These are phyloP conservation scores for Hestina assimilis DNA, from an alignment of 1,140 invertebrate species.

Conservation along the genomic window DNA sequence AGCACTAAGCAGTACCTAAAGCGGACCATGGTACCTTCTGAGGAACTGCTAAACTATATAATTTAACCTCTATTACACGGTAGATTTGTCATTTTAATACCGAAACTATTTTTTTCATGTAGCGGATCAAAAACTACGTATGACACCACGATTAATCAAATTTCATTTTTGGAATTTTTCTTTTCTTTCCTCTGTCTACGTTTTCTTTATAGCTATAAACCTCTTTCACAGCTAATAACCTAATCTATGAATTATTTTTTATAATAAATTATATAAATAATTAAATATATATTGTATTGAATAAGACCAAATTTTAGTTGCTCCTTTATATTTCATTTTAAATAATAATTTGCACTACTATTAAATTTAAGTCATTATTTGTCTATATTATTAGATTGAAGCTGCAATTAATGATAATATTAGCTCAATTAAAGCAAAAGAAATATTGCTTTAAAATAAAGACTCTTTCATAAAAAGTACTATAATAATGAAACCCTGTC, in stretches of 20 bases:
- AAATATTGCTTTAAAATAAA: too few relatives aligned
- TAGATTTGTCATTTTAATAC: slow-evolving; percentile 68
- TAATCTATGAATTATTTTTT: not conserved
- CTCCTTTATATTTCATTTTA: too few relatives aligned
- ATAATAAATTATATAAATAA: too few relatives aligned
- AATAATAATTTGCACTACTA: too few relatives aligned
- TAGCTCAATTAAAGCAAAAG: too few relatives aligned
- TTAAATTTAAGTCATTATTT: too few relatives aligned
- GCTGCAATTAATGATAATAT: too few relatives aligned
- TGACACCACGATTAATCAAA: slow-evolving; percentile 46
- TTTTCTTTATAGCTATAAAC: slow-evolving; percentile 15
- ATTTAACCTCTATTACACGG: slow-evolving; percentile 36
- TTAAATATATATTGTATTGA: too few relatives aligned
- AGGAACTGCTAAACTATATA: slow-evolving; percentile 14
- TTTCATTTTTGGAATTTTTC: slow-evolving; percentile 61
- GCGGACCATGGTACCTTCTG: slow-evolving; percentile 48
- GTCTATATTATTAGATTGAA: too few relatives aligned
- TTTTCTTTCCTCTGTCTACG: slow-evolving; percentile 41
- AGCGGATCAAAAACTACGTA: slow-evolving; percentile 41
- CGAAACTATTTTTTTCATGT: slow-evolving; percentile 37
- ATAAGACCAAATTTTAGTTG: too few relatives aligned
- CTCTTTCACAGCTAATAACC: slow-evolving; percentile 2
- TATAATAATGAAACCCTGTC: too few relatives aligned
- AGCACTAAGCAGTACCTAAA: slow-evolving; percentile 56
- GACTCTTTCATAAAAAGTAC: too few relatives aligned